A percentile compares a stretch with the other conserved stretches of the same genome.
Conservation (phyloP, 1,140 invertebrate genomes). For the Nephila pilipes region DNA sequence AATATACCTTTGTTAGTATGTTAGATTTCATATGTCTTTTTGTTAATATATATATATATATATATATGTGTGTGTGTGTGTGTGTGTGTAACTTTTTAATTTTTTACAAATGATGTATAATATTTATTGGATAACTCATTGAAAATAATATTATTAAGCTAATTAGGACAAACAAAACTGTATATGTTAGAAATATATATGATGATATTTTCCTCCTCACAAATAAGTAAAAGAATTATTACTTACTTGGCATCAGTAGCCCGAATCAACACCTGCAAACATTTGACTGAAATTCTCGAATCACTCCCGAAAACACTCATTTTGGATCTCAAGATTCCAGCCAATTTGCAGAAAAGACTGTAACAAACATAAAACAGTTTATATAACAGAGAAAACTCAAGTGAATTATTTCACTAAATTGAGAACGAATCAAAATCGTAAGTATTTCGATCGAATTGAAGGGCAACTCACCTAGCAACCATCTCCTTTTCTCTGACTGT, state of each 20-base stretch:
- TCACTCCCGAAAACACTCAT: constrained; percentile 98
- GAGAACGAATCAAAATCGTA: not conserved
- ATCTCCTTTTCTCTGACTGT: constrained; percentile 99
- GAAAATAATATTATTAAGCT: too few species aligned
- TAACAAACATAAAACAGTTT: constrained; percentile 77
- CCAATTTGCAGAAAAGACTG: constrained; percentile 97
- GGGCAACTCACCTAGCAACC: constrained; percentile 88
- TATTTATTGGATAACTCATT: too few species aligned
- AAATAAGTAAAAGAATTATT: not conserved
- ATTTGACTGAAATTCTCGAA: constrained; percentile 97
- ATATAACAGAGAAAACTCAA: not conserved
- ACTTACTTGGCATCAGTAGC: constrained; percentile 94
- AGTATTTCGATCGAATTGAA: not conserved
- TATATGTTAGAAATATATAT: too few species aligned
- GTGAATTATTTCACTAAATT: not conserved
- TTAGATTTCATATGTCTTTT: too few species aligned
- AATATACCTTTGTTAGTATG: too few species aligned
- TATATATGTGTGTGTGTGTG: too few species aligned
- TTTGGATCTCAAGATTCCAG: constrained; percentile 93
- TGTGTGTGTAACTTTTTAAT: too few species aligned
- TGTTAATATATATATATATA: too few species aligned
- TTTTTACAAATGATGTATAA: too few species aligned
- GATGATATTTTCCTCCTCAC: too few species aligned
- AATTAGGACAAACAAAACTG: too few species aligned
- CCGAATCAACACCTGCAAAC: constrained; percentile 93